Evolutionary conservation across 2,797 vertebrate genomes (phyloP), one percentile per base, ranked within the genome.

Genomic region (Atherinosoma microstoma): DNA sequence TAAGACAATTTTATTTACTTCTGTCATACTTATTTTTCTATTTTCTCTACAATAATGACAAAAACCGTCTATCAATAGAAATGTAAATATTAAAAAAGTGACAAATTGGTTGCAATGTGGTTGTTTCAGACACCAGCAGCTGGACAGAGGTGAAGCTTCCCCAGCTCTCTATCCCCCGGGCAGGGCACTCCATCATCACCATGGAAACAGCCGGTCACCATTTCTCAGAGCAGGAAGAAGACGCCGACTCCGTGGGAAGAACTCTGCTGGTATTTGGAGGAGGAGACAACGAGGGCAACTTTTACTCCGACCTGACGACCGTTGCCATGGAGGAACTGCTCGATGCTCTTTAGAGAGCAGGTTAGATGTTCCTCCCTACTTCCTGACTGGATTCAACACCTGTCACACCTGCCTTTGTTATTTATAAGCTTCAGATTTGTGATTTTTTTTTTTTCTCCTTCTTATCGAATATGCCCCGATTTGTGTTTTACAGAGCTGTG

Each of bases 231-330:
- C 85, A 89, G 3, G 79, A 75, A 0, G 64, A 40, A 27, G 72
- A 81, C 9, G n/a, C 11, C 1, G 66, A 70, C 36, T 29, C 60
- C 10, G 5, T 12, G 27, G 20, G 84, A 59, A 83, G 71, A 51
- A 90, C 79, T 20, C 78, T 96, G 76, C 76, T 96, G 65, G 89
- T 95, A 76, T 96, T 96, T 11, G 95, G 95, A 56, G 95, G 95
- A 5, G 95, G 95, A 7, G 93, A 96, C 87, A 96, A 96, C 18
- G 95, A 96, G 86, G 93, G 95, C 8, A 87, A 84, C 56, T 96
- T 96, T 82, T 96, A 93, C 89, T 93, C 88, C 0, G 94, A 96
- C 82, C 82, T 95, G 78, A 90, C 85, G 4, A 90, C 90, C 0
- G 78, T 96, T 15, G 16, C 84, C 6, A 84, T 94, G 51, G 84